These are phyloP conservation scores for Chironex yamaguchii DNA, from an alignment of 30 jellyfish, hydroid and myxozoan species.

Conservation along the genomic window DNA sequence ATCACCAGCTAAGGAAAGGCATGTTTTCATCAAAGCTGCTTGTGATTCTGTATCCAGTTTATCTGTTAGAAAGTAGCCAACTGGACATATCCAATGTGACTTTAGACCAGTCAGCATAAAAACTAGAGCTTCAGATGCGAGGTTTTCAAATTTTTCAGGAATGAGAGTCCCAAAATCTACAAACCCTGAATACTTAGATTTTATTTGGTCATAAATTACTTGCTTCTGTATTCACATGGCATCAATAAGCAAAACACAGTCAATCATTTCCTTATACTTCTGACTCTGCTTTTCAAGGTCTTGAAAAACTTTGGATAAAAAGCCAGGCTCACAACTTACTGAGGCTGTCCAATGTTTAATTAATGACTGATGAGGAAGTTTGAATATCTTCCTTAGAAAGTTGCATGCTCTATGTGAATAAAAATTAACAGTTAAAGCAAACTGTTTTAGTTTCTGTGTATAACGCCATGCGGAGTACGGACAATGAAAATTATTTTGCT, in stretches of 20 bases:
- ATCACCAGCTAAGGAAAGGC: conserved; percentile 43
- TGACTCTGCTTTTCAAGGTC: conserved; percentile 18
- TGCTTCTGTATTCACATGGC: conserved; percentile 59
- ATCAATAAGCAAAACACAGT: conserved; percentile 57
- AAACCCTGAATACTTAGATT: conserved; percentile 36
- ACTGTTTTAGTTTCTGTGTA: conserved; percentile 16
- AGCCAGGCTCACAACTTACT: conserved; percentile 58
- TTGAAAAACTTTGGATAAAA: conserved; percentile 13
- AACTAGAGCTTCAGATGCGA: conserved; percentile 62
- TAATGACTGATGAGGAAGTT: conserved; percentile 47
- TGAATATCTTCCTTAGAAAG: background rate
- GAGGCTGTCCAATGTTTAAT: conserved; percentile 27
- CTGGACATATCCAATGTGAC: conserved; percentile 41
- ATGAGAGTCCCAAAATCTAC: conserved; percentile 27
- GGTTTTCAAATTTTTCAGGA: conserved; percentile 9
- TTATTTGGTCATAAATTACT: conserved; percentile 21
- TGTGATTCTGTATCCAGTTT: conserved; percentile 36
- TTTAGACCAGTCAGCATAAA: conserved; percentile 31
- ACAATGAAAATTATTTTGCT: too few relatives aligned
- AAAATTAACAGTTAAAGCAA: conserved; percentile 42
- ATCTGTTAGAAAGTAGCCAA: conserved; percentile 34
- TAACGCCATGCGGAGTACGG: too few relatives aligned
- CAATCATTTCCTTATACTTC: conserved; percentile 1
- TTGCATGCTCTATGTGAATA: conserved; percentile 49
- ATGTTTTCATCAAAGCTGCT: conserved; percentile 30